Percentiles rank a stretch among this genome's conserved stretches.
Conservation (phyloP, 1,140 invertebrate species). For the Platyscapa corneri region DNA sequence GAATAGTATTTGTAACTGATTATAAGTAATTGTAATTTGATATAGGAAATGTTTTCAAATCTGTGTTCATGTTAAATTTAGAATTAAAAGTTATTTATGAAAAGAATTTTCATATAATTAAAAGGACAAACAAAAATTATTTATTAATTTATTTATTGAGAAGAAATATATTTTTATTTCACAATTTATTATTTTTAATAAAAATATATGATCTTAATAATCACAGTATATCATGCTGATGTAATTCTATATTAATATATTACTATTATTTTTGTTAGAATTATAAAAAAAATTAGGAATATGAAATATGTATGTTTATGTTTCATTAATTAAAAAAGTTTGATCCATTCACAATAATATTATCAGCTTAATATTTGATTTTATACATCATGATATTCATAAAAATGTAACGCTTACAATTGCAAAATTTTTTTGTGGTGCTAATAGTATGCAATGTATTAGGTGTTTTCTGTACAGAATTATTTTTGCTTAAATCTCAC, state of each 20-base stretch:
- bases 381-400: neutral
- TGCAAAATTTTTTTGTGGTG: neutral
- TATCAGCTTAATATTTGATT: neutral
- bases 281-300: neutral
- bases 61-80: slow-evolving; percentile 39
- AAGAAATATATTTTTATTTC: slow-evolving; percentile 15
- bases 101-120: slow-evolving; percentile 3
- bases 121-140: slow-evolving; percentile 16
- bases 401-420: neutral
- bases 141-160: neutral
- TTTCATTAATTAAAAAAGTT: neutral
- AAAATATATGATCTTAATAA: neutral
- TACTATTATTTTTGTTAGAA: neutral
- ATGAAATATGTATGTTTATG: slow-evolving; percentile 5
- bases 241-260: neutral
- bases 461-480: neutral
- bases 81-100: slow-evolving; percentile 31
- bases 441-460: slow-evolving; percentile 5
- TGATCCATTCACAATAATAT: neutral
- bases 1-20: slow-evolving; percentile 22
- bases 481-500: neutral
- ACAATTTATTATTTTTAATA: neutral
- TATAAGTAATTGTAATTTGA: slow-evolving; percentile 25
- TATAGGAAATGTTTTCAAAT: slow-evolving; percentile 17
- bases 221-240: neutral